Evolutionary conservation across 2,113 vertebrate genomes (phyloP).

Genomic region (Bufo gargarizans): DNA sequence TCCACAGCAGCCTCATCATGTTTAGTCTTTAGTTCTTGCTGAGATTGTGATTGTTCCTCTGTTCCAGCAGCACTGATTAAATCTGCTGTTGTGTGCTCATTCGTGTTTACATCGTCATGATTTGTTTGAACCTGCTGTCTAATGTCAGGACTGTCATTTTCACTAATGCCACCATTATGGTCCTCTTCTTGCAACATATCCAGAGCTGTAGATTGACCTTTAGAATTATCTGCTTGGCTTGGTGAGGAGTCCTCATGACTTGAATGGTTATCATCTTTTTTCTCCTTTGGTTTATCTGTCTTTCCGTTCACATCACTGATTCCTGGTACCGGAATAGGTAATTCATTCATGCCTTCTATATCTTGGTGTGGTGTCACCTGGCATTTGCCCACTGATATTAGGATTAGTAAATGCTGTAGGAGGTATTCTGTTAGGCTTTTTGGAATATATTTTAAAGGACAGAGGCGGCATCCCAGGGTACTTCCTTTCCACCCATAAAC

Average conservation of each 20-base stretch:
- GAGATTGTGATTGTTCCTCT: background rate
- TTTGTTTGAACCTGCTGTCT: background rate
- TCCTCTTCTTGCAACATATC: background rate
- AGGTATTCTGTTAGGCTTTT: constrained; percentile 9
- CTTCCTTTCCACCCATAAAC: constrained; percentile 46
- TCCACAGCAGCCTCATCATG: background rate
- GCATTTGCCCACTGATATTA: constrained; percentile 27
- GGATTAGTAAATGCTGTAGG: constrained; percentile 10
- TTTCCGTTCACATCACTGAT: background rate
- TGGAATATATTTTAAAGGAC: constrained; percentile 42
- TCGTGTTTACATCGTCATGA: background rate
- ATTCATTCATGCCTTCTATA: constrained; percentile 47
- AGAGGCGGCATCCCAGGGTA: constrained; percentile 49
- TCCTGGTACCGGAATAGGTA: background rate
- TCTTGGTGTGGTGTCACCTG: background rate
- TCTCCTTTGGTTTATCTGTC: background rate
- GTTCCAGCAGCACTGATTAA: background rate
- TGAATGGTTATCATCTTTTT: background rate
- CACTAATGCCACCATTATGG: background rate
- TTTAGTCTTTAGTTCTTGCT: background rate
- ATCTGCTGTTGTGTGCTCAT: background rate
- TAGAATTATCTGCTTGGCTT: background rate
- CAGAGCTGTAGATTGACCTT: too few species aligned
- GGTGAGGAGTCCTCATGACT: background rate
- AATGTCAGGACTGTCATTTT: background rate